phyloP scores from a whole-genome alignment of 2,888 invertebrate species.

The Neocrepidodera transversa region DNA sequence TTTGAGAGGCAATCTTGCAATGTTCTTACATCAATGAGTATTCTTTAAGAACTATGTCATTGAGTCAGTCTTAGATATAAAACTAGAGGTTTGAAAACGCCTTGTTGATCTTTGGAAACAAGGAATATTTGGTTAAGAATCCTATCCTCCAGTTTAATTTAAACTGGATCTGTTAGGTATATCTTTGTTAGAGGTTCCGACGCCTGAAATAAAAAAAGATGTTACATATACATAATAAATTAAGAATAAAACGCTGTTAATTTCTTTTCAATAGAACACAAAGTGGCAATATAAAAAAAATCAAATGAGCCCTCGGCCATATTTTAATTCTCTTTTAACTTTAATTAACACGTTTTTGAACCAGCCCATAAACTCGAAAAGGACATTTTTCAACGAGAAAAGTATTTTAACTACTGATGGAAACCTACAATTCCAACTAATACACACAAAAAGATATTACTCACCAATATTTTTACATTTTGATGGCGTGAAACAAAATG shows the following conservation, averaged over 20 bases:
- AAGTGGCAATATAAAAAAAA: too few relatives aligned
- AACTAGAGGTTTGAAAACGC: conserved; percentile 34
- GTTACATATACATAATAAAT: too few relatives aligned
- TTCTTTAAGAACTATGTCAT: conserved; percentile 27
- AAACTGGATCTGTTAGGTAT: conserved; percentile 83
- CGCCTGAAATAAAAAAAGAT: conserved; percentile 68
- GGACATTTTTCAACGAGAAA: too few relatives aligned
- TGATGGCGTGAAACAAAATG: conserved; percentile 21
- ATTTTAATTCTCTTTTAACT: too few relatives aligned
- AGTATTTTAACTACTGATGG: too few relatives aligned
- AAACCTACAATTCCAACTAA: too few relatives aligned
- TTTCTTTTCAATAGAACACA: too few relatives aligned
- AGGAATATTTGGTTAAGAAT: conserved; percentile 25
- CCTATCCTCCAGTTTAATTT: conserved; percentile 48
- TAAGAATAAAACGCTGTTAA: background rate
- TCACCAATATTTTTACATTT: conserved; percentile 18
- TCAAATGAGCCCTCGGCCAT: too few relatives aligned
- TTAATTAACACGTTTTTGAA: too few relatives aligned
- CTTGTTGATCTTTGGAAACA: conserved; percentile 28
- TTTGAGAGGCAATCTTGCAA: conserved; percentile 22
- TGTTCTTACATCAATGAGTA: conserved; percentile 24
- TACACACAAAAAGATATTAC: conserved; percentile 9
- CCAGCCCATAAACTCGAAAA: too few relatives aligned
- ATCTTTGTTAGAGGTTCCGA: conserved; percentile 83
- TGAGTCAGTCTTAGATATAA: conserved; percentile 32